phyloP scores from a whole-genome alignment of 2,888 invertebrate genomes.

The Silvanus unidentatus region DNA sequence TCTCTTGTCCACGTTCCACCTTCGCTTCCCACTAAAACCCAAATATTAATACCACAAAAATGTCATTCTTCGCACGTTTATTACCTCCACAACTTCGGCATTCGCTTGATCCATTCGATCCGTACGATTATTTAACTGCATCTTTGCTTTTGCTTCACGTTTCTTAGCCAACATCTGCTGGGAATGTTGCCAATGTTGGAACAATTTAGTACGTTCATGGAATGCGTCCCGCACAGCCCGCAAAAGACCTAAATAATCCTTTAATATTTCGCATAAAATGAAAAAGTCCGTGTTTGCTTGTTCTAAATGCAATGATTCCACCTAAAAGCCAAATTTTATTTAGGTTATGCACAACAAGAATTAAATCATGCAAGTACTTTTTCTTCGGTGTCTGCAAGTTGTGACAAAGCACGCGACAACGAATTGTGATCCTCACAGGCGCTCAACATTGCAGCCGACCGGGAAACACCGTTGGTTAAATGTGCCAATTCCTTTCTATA shows the following conservation, averaged over 20 bases:
- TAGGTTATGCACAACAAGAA: not conserved
- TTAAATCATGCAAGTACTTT: slow-evolving; percentile 51
- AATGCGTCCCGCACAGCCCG: slow-evolving; percentile 81
- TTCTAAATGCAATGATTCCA: slow-evolving; percentile 80
- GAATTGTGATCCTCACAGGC: slow-evolving; percentile 91
- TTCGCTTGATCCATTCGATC: slow-evolving; percentile 86
- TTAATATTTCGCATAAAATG: slow-evolving; percentile 87
- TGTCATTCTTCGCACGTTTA: slow-evolving; percentile 3
- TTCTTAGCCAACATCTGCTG: slow-evolving; percentile 91
- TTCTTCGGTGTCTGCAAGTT: slow-evolving; percentile 83
- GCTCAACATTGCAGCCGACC: slow-evolving; percentile 82
- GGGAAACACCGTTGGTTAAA: slow-evolving; percentile 78
- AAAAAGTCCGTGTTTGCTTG: slow-evolving; percentile 95
- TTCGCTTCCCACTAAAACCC: slow-evolving; percentile 81
- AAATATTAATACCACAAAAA: slow-evolving; percentile 8
- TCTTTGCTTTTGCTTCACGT: slow-evolving; percentile 87
- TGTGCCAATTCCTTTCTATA: slow-evolving; percentile 79
- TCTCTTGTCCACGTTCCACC: slow-evolving; percentile 93
- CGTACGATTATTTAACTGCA: slow-evolving; percentile 81
- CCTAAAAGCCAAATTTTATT: slow-evolving; percentile 45
- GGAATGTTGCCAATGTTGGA: slow-evolving; percentile 97
- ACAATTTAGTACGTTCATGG: slow-evolving; percentile 73
- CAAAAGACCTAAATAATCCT: slow-evolving; percentile 89
- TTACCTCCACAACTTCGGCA: slow-evolving; percentile 87
- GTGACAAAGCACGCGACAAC: slow-evolving; percentile 81